Evolutionary conservation across 2,113 vertebrate species (phyloP).

Genomic region (Dicaeum eximium): DNA sequence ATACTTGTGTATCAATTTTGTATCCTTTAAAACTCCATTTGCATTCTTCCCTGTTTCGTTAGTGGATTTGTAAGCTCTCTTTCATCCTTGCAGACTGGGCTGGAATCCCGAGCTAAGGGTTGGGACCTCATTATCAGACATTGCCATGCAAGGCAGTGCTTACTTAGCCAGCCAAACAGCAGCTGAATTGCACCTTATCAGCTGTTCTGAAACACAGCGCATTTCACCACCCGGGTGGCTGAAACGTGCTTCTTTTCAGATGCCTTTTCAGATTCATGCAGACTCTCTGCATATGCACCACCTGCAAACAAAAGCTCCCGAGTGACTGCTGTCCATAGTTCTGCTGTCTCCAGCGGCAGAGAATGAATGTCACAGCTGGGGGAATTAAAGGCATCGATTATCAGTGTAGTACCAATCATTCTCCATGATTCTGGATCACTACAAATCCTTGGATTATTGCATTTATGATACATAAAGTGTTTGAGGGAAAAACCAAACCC

Average conservation of each 20-base stretch:
- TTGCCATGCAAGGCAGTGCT: not conserved
- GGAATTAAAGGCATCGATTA: not conserved
- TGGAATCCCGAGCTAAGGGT: not conserved
- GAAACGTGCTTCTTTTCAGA: not conserved
- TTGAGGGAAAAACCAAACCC: not conserved
- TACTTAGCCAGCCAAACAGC: not conserved
- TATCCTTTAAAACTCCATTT: not conserved
- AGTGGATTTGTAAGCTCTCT: not conserved
- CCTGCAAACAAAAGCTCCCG: not conserved
- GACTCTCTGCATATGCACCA: not conserved
- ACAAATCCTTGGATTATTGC: not conserved
- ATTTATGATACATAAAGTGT: not conserved
- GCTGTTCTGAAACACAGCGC: not conserved
- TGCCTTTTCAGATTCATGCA: conserved; percentile 8
- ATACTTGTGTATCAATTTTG: not conserved
- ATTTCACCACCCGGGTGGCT: not conserved
- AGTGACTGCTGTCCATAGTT: not conserved
- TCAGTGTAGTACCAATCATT: not conserved
- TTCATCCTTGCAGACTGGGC: not conserved
- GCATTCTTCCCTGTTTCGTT: not conserved
- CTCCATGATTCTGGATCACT: not conserved
- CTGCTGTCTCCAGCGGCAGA: not conserved
- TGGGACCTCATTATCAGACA: not conserved
- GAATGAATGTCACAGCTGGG: not conserved
- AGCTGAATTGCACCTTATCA: not conserved